Conservation (phyloP, 2,113 vertebrate species). For the Heptranchias perlo region DNA sequence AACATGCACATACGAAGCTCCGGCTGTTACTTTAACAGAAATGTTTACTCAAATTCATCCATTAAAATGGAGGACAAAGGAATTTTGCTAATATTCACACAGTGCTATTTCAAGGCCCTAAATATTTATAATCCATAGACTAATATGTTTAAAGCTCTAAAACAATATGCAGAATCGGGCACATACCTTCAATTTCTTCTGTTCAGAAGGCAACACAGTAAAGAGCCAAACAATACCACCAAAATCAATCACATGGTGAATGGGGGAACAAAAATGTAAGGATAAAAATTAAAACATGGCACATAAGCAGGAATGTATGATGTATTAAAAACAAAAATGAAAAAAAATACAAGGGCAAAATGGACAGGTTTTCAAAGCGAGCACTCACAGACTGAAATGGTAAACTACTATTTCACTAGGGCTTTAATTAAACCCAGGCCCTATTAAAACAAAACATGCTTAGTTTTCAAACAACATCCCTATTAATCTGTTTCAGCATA, state of each 20-base stretch:
- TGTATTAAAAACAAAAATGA: neutral
- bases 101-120: neutral
- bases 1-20: neutral
- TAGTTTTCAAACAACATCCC: neutral
- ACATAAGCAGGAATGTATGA: constrained; percentile 28
- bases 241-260: constrained; percentile 61
- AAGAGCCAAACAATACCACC: constrained; percentile 67
- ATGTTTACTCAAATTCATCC: neutral
- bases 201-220: constrained; percentile 62
- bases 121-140: neutral
- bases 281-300: constrained; percentile 39
- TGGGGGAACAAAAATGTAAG: constrained; percentile 41
- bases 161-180: neutral
- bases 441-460: neutral
- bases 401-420: neutral
- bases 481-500: neutral
- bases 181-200: constrained; percentile 88
- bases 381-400: neutral
- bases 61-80: neutral
- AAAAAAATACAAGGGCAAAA: neutral
- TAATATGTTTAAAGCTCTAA: neutral
- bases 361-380: neutral
- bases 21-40: neutral
- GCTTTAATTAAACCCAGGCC: neutral
- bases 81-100: neutral